Percentiles rank a stretch among this genome's conserved stretches.
phyloP scores from a whole-genome alignment of 2,888 invertebrate species.

The Acanthosoma haemorrhoidale region DNA sequence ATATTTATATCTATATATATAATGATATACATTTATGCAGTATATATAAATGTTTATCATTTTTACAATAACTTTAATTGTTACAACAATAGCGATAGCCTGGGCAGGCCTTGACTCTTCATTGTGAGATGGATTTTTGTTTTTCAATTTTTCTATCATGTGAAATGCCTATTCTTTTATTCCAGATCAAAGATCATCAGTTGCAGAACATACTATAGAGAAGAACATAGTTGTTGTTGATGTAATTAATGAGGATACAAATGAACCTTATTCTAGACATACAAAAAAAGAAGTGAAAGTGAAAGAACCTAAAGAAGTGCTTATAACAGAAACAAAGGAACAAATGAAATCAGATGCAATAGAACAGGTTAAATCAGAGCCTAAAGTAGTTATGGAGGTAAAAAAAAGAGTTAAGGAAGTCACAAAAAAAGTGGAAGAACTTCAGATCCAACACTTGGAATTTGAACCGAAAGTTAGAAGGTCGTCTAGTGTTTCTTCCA shows the following conservation, averaged over 20 bases:
- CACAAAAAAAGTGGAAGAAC: constrained; percentile 18
- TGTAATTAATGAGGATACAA: constrained; percentile 35
- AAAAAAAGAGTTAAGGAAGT: not conserved
- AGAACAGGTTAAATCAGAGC: not conserved
- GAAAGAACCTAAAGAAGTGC: not conserved
- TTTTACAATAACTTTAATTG: too few relatives aligned
- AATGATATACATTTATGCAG: too few relatives aligned
- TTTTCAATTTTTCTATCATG: too few relatives aligned
- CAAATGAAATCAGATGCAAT: not conserved
- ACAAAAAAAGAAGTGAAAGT: too few relatives aligned
- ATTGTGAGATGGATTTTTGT: too few relatives aligned
- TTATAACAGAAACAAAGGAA: not conserved
- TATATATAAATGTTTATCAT: too few relatives aligned
- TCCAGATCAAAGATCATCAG: constrained; percentile 15
- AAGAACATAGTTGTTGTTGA: constrained; percentile 37
- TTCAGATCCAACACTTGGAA: constrained; percentile 27
- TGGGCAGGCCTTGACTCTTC: too few relatives aligned
- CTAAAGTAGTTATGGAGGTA: not conserved
- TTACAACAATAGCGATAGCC: too few relatives aligned
- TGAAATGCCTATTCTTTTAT: too few relatives aligned
- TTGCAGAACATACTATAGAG: constrained; percentile 21
- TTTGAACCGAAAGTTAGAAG: constrained; percentile 34
- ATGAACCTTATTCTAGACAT: constrained; percentile 5
- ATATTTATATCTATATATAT: too few relatives aligned
- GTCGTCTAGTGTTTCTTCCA: constrained; percentile 23